phyloP scores from a whole-genome alignment of 1,140 invertebrate genomes.

The Nasonia longicornis region DNA sequence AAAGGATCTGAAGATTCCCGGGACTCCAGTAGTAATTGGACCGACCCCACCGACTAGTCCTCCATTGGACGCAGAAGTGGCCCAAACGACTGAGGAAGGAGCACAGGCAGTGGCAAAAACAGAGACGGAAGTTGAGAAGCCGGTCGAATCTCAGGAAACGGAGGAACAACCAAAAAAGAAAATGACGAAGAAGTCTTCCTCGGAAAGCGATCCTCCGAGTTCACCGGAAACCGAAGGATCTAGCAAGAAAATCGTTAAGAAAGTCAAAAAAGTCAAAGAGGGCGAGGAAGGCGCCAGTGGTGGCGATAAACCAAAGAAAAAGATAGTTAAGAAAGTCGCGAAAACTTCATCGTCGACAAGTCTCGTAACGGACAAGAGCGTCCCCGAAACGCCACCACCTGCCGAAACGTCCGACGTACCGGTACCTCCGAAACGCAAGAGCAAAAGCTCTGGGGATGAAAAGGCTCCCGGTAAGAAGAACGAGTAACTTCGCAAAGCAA shows the following conservation, averaged over 20 bases:
- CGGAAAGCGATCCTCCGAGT: constrained; percentile 46
- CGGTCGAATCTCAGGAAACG: constrained; percentile 41
- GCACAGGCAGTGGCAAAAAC: not conserved
- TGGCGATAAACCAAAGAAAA: constrained; percentile 57
- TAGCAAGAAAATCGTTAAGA: constrained; percentile 56
- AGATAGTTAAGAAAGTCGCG: constrained; percentile 54
- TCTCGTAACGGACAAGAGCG: constrained; percentile 55
- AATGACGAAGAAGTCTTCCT: constrained; percentile 39
- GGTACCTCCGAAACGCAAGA: constrained; percentile 67
- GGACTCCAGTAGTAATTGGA: constrained; percentile 59
- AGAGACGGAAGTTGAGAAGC: constrained; percentile 44
- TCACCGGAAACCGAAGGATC: constrained; percentile 44
- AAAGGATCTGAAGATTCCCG: constrained; percentile 52
- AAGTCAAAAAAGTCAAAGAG: constrained; percentile 56
- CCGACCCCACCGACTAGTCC: constrained; percentile 61
- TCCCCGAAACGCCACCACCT: constrained; percentile 59
- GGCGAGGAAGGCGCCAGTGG: constrained; percentile 35
- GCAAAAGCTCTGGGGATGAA: constrained; percentile 52
- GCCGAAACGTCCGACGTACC: constrained; percentile 57
- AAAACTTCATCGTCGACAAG: constrained; percentile 56
- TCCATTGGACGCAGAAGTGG: constrained; percentile 33
- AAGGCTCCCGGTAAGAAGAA: constrained; percentile 51
- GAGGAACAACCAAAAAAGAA: constrained; percentile 45
- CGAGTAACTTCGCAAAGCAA: constrained; percentile 40
- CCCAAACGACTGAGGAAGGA: not conserved